Evolutionary conservation across 1,140 invertebrate genomes (phyloP), one percentile per base, ranked within the genome.

Genomic region (Drosophila jambulina): DNA sequence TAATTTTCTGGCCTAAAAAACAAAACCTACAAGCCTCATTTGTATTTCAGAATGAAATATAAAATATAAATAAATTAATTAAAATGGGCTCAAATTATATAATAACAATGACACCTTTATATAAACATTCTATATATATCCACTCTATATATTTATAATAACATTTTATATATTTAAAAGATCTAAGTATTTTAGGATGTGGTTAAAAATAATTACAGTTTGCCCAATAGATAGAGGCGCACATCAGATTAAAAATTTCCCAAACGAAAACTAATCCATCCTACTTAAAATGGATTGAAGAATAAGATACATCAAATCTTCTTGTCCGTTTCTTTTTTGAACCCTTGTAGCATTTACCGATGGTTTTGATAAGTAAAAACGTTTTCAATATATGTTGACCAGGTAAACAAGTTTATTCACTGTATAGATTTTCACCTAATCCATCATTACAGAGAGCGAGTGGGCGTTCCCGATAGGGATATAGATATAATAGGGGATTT

Each of bases 201-300:
- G 42, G 43, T 7, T 45, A 2, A 17, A 48, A 25, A 48, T 48
- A 25, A 17, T 25, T 48, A 48, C 12, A 48, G 23, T 23, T 8
- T 23, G 21, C 3, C 15, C 45, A 27, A 48, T 25, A 17, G 2
- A 10, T n/a, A 48, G 3, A 25, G 15, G 53, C 29, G 8, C 40
- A 78, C 68, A 78, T 75, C 60, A 60, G 68, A 70, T 82, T 75
- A 64, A 78, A 61, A 71, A 78, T 71, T 68, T 78, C 60, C 17
- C 43, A 45, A 58, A 86, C 75, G 75, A 81, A 54, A 70, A 23
- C 32, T 45, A 43, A 23, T 42, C 32, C 51, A 74, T 56, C 43
- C 27, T 65, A 54, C 74, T 65, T 78, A 75, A 78, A 81, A 69
- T 75, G 64, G 82, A 85, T 85, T 68, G 78, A 34, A 57, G 67